A percentile compares a stretch with the other conserved stretches of the same genome.
phyloP scores from a whole-genome alignment of 2,113 vertebrate species.

The Hemiscyllium ocellatum region DNA sequence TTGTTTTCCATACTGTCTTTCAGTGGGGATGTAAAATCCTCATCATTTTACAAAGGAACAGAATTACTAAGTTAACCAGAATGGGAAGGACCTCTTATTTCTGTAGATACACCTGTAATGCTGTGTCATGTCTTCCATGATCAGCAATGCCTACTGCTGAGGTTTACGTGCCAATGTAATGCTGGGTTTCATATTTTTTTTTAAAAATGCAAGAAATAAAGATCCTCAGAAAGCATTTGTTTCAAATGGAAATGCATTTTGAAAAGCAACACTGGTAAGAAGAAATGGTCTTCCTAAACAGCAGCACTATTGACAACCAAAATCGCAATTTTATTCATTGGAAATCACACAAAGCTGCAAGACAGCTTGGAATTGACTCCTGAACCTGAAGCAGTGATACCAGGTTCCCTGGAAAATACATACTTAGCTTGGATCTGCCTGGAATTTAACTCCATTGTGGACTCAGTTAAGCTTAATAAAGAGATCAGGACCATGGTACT shows the following conservation, averaged over 20 bases:
- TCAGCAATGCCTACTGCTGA: conserved; percentile 36
- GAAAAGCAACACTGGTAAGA: no score
- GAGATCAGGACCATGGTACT: background rate
- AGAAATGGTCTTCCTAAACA: background rate
- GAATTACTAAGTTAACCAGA: conserved; percentile 35
- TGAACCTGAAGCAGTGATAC: background rate
- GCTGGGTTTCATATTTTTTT: conserved; percentile 36
- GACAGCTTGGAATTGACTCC: background rate
- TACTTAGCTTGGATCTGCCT: background rate
- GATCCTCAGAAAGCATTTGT: conserved; percentile 7
- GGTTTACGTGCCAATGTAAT: conserved; percentile 37
- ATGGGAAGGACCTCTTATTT: conserved; percentile 33
- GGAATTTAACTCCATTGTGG: background rate
- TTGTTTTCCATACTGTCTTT: conserved; percentile 32
- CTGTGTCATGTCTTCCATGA: conserved; percentile 29
- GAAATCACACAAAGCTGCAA: background rate
- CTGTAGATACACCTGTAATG: conserved; percentile 35
- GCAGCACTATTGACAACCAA: background rate
- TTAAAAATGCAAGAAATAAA: conserved; percentile 36
- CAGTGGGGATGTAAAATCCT: conserved; percentile 32
- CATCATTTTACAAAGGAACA: conserved; percentile 33
- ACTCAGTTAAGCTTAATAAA: background rate
- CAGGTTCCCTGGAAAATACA: background rate
- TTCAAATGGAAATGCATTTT: background rate
- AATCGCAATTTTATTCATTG: background rate